phyloP scores from a whole-genome alignment of 2,888 invertebrate genomes.

The Tridacna crocea region DNA sequence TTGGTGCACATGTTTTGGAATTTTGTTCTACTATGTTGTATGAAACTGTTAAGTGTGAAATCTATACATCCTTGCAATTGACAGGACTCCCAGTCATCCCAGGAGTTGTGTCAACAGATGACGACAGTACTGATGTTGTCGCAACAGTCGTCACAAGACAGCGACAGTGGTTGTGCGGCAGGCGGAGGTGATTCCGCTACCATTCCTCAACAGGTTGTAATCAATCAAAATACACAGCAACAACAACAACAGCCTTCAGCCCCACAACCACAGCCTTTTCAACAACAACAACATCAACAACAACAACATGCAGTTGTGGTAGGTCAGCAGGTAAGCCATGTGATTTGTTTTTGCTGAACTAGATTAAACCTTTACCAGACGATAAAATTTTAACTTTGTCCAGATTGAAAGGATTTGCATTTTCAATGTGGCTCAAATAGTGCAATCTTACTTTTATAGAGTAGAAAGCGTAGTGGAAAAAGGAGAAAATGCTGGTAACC shows the following conservation, averaged over 20 bases:
- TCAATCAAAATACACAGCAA: slow-evolving; percentile 39
- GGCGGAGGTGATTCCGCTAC: slow-evolving; percentile 37
- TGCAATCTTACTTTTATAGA: too few relatives aligned
- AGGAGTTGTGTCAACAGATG: slow-evolving; percentile 65
- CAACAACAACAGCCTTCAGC: slow-evolving; percentile 17
- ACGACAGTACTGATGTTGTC: slow-evolving; percentile 66
- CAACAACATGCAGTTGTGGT: slow-evolving; percentile 10
- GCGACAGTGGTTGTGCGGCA: slow-evolving; percentile 38
- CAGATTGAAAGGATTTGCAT: too few relatives aligned
- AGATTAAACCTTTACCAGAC: too few relatives aligned
- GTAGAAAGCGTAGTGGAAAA: neutral
- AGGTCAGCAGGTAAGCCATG: neutral
- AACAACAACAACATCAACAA: slow-evolving; percentile 16
- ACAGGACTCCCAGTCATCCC: slow-evolving; percentile 55
- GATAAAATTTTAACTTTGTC: too few relatives aligned
- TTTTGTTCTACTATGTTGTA: too few relatives aligned
- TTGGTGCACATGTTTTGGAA: too few relatives aligned
- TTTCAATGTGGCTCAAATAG: too few relatives aligned
- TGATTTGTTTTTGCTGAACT: neutral
- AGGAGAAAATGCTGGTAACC: neutral
- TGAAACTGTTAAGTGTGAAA: too few relatives aligned
- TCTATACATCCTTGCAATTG: too few relatives aligned
- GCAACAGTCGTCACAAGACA: slow-evolving; percentile 66
- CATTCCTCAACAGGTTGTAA: slow-evolving; percentile 53
- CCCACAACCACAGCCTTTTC: slow-evolving; percentile 21